phyloP scores from a whole-genome alignment of 2,113 vertebrate species.

The Pogonocichla stellata region DNA sequence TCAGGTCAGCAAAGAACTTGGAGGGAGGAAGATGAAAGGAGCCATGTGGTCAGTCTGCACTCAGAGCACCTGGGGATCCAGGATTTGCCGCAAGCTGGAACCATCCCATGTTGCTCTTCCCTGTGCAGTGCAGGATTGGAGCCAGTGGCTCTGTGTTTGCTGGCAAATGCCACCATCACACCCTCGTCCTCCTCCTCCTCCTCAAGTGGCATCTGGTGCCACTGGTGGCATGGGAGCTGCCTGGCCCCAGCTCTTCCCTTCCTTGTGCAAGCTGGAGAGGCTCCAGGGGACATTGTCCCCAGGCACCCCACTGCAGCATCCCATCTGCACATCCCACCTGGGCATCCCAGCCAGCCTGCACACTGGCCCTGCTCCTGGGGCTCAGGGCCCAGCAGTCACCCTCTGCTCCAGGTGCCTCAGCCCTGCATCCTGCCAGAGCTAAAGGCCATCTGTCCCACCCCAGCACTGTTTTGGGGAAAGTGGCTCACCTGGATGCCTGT shows the following conservation, averaged over 20 bases:
- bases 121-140: background rate
- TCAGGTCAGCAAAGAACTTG: background rate
- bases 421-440: fast-evolving
- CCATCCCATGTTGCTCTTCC: background rate
- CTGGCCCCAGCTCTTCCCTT: background rate
- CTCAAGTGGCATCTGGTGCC: background rate
- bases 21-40: background rate
- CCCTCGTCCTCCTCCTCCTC: fast-evolving
- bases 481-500: fast-evolving
- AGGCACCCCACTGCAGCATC: background rate
- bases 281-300: background rate
- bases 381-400: background rate
- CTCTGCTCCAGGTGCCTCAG: fast-evolving
- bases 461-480: fast-evolving
- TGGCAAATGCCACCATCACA: background rate
- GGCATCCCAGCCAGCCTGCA: background rate
- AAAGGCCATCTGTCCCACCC: fast-evolving
- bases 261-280: background rate
- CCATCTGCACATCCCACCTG: too few species aligned
- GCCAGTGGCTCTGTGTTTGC: background rate
- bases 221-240: background rate
- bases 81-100: background rate
- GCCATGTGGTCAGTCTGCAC: background rate
- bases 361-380: background rate
- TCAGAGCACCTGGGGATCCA: background rate